phyloP scores from a whole-genome alignment of 2,113 vertebrate genomes.

The Oreotrochilus melanogaster region DNA sequence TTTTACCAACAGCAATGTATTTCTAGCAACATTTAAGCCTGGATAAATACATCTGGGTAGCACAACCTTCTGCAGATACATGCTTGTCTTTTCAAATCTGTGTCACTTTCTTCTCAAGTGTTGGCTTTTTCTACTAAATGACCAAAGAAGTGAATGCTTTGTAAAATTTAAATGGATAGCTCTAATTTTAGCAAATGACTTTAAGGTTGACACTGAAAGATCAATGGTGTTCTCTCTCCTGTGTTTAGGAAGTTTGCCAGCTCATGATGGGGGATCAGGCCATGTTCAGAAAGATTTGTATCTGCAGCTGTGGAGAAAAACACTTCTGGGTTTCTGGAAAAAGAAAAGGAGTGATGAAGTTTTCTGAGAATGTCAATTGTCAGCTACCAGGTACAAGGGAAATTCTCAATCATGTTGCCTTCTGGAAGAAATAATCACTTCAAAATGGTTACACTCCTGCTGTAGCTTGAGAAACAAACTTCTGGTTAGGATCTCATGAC shows the following conservation, averaged over 20 bases:
- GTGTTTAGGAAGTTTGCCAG: background rate
- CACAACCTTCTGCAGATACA: background rate
- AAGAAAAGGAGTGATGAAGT: background rate
- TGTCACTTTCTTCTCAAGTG: background rate
- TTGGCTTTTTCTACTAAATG: background rate
- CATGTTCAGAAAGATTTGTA: background rate
- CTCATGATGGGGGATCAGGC: background rate
- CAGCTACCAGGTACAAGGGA: background rate
- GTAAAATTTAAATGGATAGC: background rate
- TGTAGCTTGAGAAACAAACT: background rate
- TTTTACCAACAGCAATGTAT: background rate
- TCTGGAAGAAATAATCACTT: background rate
- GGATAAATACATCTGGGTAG: background rate
- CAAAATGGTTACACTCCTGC: background rate
- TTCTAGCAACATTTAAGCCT: background rate
- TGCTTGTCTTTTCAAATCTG: background rate
- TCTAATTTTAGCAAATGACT: conserved; percentile 17
- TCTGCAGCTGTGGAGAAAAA: background rate
- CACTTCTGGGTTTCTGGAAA: background rate
- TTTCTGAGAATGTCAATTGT: background rate
- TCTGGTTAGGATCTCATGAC: background rate
- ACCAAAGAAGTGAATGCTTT: background rate
- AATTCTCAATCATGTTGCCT: conserved; percentile 1
- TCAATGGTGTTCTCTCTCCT: background rate
- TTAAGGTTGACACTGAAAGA: background rate